Evolutionary conservation across 2,888 invertebrate genomes (phyloP).

Genomic region (Acanthacorydalis orientalis): DNA sequence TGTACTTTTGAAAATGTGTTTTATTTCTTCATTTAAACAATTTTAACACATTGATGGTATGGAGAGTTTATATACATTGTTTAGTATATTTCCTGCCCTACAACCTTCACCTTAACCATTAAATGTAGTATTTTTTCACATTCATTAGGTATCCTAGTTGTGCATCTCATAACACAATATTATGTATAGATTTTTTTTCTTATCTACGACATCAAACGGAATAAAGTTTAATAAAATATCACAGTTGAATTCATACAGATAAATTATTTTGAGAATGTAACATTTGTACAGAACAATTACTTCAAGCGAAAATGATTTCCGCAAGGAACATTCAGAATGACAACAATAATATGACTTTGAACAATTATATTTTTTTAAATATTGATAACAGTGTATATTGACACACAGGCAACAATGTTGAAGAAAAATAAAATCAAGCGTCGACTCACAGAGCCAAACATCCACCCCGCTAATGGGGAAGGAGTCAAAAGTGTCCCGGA

Average conservation of each 20-base stretch:
- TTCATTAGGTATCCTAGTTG: background rate
- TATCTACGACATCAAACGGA: too few relatives aligned
- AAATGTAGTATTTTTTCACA: conserved; percentile 1
- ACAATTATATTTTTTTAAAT: too few relatives aligned
- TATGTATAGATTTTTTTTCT: background rate
- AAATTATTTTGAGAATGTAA: background rate
- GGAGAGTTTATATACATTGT: too few relatives aligned
- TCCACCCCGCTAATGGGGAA: conserved; percentile 52
- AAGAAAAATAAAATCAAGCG: conserved; percentile 99
- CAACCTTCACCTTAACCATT: too few relatives aligned
- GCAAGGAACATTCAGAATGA: background rate
- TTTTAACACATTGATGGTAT: too few relatives aligned
- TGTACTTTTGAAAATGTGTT: too few relatives aligned
- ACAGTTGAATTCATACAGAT: too few relatives aligned
- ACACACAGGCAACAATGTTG: conserved; percentile 92
- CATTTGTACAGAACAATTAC: background rate
- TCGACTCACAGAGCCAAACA: conserved; percentile 70
- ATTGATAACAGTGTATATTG: background rate
- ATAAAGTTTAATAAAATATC: too few relatives aligned
- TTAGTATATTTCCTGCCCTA: too few relatives aligned
- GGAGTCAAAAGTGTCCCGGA: conserved; percentile 41
- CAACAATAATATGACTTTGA: background rate
- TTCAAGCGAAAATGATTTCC: background rate
- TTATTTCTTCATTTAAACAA: too few relatives aligned
- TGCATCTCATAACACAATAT: background rate